These are phyloP conservation scores for Mystacides longicornis DNA, from an alignment of 2,888 invertebrate genomes.

Conservation along the genomic window DNA sequence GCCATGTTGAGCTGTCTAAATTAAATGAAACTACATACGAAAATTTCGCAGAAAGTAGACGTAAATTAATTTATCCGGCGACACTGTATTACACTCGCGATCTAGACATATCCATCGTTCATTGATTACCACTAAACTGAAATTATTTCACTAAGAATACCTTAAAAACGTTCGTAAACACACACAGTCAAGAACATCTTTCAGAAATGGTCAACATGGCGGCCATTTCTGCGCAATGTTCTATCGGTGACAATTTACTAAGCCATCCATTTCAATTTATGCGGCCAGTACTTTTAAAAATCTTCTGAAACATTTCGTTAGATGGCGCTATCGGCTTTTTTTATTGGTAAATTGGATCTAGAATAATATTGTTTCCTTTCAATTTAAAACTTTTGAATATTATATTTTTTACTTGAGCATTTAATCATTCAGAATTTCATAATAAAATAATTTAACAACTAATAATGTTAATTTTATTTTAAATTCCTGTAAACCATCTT, in stretches of 20 bases:
- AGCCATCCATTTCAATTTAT: conserved; percentile 38
- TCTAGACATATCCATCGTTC: conserved; percentile 48
- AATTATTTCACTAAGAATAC: conserved; percentile 43
- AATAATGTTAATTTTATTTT: too few species aligned
- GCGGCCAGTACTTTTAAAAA: conserved; percentile 24
- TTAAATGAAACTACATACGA: conserved; percentile 52
- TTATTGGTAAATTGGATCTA: neutral
- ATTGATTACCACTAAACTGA: conserved; percentile 47
- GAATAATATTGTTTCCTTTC: neutral
- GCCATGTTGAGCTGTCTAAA: conserved; percentile 55
- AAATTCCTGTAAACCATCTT: too few species aligned
- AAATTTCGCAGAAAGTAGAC: conserved; percentile 51
- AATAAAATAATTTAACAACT: too few species aligned
- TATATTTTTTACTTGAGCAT: too few species aligned
- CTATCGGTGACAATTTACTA: conserved; percentile 50
- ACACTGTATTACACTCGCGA: conserved; percentile 43
- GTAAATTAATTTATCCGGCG: conserved; percentile 50
- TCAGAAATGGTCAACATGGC: conserved; percentile 53
- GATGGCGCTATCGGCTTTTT: conserved; percentile 10
- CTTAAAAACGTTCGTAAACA: conserved; percentile 53
- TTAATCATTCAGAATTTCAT: too few species aligned
- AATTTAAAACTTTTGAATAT: neutral
- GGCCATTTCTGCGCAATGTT: conserved; percentile 55
- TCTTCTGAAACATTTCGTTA: neutral
- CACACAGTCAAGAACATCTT: conserved; percentile 51